phyloP scores from a whole-genome alignment of 2,888 invertebrate genomes.

The Xestia rhomboidea region DNA sequence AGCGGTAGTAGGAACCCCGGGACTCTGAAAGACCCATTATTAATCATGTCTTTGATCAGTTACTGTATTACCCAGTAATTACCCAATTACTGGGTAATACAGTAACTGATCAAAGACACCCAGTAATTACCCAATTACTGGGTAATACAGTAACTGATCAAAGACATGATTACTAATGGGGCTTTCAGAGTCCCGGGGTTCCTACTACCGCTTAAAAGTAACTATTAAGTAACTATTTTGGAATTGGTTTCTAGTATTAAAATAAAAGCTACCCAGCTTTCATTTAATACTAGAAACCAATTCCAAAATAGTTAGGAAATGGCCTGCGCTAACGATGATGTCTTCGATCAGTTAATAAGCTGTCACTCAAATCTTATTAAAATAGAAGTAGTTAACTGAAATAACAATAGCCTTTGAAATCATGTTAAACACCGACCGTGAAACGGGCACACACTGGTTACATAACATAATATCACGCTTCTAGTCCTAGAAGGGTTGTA shows the following conservation, averaged over 20 bases:
- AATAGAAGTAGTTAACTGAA: background rate
- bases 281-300: background rate
- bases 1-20: background rate
- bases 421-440: background rate
- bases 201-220: background rate
- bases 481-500: background rate
- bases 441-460: background rate
- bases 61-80: background rate
- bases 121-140: too few species aligned
- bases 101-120: slow-evolving; percentile 1
- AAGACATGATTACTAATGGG: background rate
- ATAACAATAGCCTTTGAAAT: background rate
- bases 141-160: background rate
- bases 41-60: background rate
- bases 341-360: background rate
- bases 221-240: too few species aligned
- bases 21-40: background rate
- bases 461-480: background rate
- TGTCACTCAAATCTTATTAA: background rate
- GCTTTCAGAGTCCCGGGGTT: background rate
- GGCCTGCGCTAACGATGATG: background rate
- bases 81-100: too few species aligned
- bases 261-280: too few species aligned
- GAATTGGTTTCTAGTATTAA: too few species aligned
- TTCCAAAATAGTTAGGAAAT: background rate